A percentile compares a stretch with the other conserved stretches of the same genome.
Conservation (phyloP, 2,113 vertebrate species). For the Triplophysa tibetana region DNA sequence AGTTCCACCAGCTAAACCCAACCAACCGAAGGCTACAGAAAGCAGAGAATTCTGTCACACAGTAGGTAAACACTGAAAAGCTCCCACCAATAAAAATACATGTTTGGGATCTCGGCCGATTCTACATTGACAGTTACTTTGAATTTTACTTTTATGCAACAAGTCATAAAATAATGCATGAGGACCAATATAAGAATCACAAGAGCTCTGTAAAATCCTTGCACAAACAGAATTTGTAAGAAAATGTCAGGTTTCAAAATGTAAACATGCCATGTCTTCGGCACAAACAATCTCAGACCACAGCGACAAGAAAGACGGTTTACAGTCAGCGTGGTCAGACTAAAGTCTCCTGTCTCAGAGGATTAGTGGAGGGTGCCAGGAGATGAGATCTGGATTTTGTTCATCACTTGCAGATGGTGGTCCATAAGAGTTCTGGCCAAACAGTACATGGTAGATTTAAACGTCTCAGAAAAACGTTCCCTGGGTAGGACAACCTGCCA, state of each 20-base stretch:
- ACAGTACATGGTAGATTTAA: constrained; percentile 48
- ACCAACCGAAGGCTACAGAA: constrained; percentile 22
- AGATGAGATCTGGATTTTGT: constrained; percentile 47
- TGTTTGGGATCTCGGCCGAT: background rate
- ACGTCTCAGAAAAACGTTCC: constrained; percentile 39
- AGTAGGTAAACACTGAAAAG: background rate
- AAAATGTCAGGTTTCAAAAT: constrained; percentile 1
- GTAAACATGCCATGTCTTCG: constrained; percentile 11
- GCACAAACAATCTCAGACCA: background rate
- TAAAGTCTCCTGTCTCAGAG: constrained; percentile 17
- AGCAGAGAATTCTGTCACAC: constrained; percentile 11
- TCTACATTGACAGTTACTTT: background rate
- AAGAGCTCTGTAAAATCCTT: constrained; percentile 18
- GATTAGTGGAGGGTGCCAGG: constrained; percentile 34
- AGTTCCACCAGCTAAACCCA: constrained; percentile 39
- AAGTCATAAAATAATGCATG: constrained; percentile 1
- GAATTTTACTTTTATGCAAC: background rate
- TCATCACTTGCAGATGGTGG: constrained; percentile 54
- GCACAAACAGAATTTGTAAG: constrained; percentile 9
- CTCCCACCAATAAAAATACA: constrained; percentile 12
- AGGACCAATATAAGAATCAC: background rate
- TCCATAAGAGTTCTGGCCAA: constrained; percentile 56
- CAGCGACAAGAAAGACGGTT: background rate
- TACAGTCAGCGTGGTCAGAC: background rate
- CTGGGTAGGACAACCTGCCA: constrained; percentile 37